Evolutionary conservation across 1,140 invertebrate species (phyloP).

Genomic region (Nymphalis io): DNA sequence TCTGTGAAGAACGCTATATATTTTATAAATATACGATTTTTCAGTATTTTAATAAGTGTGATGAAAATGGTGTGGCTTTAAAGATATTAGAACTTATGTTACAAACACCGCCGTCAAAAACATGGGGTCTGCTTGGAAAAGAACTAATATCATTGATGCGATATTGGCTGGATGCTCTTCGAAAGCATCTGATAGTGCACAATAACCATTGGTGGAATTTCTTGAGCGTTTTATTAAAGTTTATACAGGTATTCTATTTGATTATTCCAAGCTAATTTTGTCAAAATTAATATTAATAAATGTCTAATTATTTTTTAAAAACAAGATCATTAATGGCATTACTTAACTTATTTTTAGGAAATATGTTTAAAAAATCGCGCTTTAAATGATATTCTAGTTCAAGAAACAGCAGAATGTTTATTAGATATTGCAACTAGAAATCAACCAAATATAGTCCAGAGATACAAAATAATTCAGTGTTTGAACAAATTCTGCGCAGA

Average conservation of each 20-base stretch:
- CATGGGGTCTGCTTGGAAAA: slow-evolving; percentile 57
- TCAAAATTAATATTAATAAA: too few species aligned
- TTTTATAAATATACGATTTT: background rate
- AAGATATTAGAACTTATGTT: slow-evolving; percentile 51
- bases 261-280: background rate
- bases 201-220: slow-evolving; percentile 61
- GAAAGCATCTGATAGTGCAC: slow-evolving; percentile 54
- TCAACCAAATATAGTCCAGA: slow-evolving; percentile 42
- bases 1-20: background rate
- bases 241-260: slow-evolving; percentile 52
- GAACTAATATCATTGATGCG: slow-evolving; percentile 53
- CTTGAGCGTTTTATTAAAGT: slow-evolving; percentile 48
- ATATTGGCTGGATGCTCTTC: slow-evolving; percentile 60
- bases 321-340: background rate
- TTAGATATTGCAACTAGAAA: slow-evolving; percentile 51
- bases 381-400: slow-evolving; percentile 48
- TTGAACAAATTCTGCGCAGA: slow-evolving; percentile 54
- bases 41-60: slow-evolving; percentile 61
- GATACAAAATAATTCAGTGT: slow-evolving; percentile 50
- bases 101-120: slow-evolving; percentile 54
- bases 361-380: slow-evolving; percentile 50
- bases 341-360: slow-evolving; percentile 38
- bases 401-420: slow-evolving; percentile 52
- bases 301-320: too few species aligned
- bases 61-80: slow-evolving; percentile 56